Base-by-base conservation (phyloP, 1,140 invertebrate species). In the Drosophila orosa region DNA sequence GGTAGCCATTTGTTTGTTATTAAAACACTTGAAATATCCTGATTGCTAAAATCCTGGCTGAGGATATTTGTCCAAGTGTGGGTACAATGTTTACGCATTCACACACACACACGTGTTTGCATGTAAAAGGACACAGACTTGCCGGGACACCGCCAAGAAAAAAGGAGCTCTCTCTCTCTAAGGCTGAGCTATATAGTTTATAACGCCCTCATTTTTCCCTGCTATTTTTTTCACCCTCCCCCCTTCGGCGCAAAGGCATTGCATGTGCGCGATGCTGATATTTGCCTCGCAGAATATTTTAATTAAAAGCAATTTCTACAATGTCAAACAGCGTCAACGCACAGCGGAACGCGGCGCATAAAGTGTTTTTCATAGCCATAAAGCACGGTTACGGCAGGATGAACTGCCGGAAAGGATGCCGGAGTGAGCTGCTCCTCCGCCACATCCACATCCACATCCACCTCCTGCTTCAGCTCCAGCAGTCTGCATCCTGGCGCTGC, bases 261-360 rank as follows among this genome's bases (percentile, higher is more conserved):
- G 65, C 45, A 52, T 66, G 65, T 42, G 50, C 42, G 58, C 39
- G 55, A 60, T 66, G 39, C 72, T 72, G 39, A 76, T 80, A 58
- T 78, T 71, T 79, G 44, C 55, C 58, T 35, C 60, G 39, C 55
- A 45, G 67, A 56, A 74, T 61, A 68, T 80, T 81, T 86, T 86
- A 86, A 86, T 86, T 81, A 86, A 86, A 84, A 86, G 66, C 69
- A 68, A 81, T 86, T 86, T 86, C 55, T 78, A 81, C 60, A 81
- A 72, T 81, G 82, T 79, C 80, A 82, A 83, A 78, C 79, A 75
- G 67, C 57, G 75, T 75, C 59, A 73, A 73, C 44, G 75, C 47
- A 58, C 48, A 79, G 63, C 66, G 75, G 37, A 37, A 52, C 22
- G 42, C 50, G 37, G 57, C 37, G 48, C 62, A 82, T 79, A 55